Conservation (phyloP, 2,797 vertebrate species). For the Martes flavigula region DNA sequence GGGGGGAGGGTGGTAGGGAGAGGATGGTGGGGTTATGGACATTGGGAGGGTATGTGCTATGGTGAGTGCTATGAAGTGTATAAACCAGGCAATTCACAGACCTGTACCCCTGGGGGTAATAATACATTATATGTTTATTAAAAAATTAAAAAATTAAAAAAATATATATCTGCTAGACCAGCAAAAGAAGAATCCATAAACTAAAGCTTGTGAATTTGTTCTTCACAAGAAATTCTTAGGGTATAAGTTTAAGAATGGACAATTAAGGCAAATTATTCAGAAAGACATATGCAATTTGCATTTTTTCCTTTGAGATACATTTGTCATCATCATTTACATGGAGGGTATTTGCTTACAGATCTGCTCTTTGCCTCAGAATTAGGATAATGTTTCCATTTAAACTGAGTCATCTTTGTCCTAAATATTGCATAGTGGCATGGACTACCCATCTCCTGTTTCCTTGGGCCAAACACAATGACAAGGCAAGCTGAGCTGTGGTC, state of each 20-base stretch:
- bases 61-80: no score
- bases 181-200: neutral
- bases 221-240: neutral
- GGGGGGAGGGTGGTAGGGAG: no score
- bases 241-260: neutral
- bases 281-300: neutral
- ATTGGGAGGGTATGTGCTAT: no score
- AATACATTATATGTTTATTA: no score
- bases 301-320: neutral
- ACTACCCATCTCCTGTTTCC: neutral
- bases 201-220: neutral
- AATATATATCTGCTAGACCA: neutral
- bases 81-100: no score
- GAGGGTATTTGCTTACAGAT: slow-evolving; percentile 6
- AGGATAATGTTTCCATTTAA: slow-evolving; percentile 53
- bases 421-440: slow-evolving; percentile 36
- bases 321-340: neutral
- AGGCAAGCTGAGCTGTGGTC: neutral
- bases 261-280: slow-evolving; percentile 5
- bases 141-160: no score
- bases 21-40: no score
- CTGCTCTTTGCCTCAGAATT: slow-evolving; percentile 37
- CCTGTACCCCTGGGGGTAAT: no score
- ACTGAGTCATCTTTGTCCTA: slow-evolving; percentile 53
- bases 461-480: slow-evolving; percentile 29